Evolutionary conservation across 2,113 vertebrate genomes (phyloP), one percentile per base, ranked within the genome.

Genomic region (Elephantulus edwardii): DNA sequence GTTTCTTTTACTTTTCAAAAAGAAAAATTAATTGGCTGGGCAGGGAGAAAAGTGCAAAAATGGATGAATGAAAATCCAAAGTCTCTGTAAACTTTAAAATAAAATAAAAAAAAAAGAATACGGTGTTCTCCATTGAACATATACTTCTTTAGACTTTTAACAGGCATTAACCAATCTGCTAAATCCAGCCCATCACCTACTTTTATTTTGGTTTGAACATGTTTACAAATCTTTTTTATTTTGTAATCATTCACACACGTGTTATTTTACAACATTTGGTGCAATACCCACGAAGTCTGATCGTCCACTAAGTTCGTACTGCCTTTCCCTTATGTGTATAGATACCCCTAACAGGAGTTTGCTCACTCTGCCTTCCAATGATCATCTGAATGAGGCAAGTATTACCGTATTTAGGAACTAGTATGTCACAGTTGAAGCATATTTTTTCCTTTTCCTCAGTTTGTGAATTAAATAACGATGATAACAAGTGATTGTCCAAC

Each of bases 151-250:
- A 79, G 80, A 35, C 42, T 62, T 60, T 24, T 62, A 48, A 42
- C 20, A 38, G 30, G 24, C 26, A 2, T 66, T n/a, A 4, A 28
- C 3, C 28, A 7, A 42, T 17, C 44, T 33, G 12, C 30, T 35
- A 82, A 81, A 68, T 82, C 11, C 7, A 33, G 46, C 26, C 16
- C 30, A 5, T 19, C 0, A 44, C 48, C 13, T 81, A 20, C 26
- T 76, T 77, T 76, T 58, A 16, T n/a, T n/a, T n/a, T n/a, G n/a
- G n/a, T n/a, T n/a, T n/a, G n/a, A n/a, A n/a, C n/a, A n/a, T n/a
- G n/a, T n/a, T n/a, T n/a, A n/a, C 17, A 91, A 88, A 85, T 81
- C 40, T 50, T 33, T 48, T 83, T 62, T 79, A 46, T 58, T n/a
- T 75, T 28, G 46, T 44, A 79, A 22, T 56, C 17, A 80, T 26